Evolutionary conservation across 2,888 invertebrate species (phyloP).

Genomic region (Hypomecis punctinalis): DNA sequence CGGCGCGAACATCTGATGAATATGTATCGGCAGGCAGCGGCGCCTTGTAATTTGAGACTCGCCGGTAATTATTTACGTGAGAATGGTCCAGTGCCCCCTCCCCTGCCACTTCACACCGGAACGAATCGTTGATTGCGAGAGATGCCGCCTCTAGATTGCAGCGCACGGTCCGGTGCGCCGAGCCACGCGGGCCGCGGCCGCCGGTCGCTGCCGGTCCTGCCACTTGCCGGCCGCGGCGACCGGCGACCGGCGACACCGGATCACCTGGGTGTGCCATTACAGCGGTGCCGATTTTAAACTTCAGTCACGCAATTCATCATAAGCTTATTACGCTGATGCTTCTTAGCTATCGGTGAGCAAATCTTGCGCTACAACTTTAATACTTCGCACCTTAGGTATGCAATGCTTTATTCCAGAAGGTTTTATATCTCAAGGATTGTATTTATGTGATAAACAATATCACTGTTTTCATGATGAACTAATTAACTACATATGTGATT

Average conservation of each 20-base stretch:
- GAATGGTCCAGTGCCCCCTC: constrained; percentile 68
- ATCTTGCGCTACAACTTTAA: too few species aligned
- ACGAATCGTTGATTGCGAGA: constrained; percentile 83
- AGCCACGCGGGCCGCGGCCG: neutral
- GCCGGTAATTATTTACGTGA: constrained; percentile 85
- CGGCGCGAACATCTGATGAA: constrained; percentile 81
- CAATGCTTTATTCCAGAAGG: too few species aligned
- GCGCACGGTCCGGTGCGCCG: constrained; percentile 62
- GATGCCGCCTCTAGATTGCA: constrained; percentile 78
- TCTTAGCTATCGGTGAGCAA: too few species aligned
- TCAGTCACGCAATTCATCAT: too few species aligned
- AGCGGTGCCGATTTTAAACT: too few species aligned
- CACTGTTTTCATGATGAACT: too few species aligned
- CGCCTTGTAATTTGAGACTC: constrained; percentile 84
- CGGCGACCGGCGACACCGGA: neutral
- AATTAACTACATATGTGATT: too few species aligned
- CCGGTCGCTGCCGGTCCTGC: constrained; percentile 4
- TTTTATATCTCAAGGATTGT: too few species aligned
- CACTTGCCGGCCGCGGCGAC: constrained; percentile 1
- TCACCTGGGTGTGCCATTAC: neutral
- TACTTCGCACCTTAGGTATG: too few species aligned
- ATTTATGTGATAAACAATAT: too few species aligned
- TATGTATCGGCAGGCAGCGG: constrained; percentile 81
- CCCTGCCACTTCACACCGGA: constrained; percentile 60
- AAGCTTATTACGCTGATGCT: too few species aligned